Base-by-base conservation (phyloP, 2,888 invertebrate species). In the Noctua comes region DNA sequence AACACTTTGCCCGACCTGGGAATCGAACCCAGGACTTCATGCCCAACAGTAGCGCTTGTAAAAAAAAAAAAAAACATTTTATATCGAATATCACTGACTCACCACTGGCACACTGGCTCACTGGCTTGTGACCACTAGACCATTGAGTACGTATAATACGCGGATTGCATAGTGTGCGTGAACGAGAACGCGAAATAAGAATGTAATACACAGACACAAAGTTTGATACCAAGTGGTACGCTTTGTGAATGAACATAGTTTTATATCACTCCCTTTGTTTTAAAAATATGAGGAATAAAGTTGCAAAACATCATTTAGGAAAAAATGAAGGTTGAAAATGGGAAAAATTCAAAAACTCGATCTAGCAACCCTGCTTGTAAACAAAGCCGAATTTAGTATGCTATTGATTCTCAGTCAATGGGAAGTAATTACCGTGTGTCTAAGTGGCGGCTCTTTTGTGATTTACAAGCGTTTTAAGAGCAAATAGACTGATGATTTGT, bases 381-480 rank as follows among this genome's bases (percentile, higher is more conserved):
- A 84, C 79, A 87, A 78, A 43, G 48, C 21, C 64, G 18, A 79
- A 74, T 84, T 80, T 76, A 73, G 71, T 76, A 65, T 70, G 77
- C 76, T 77, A 77, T 85, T 77, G 72, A 73, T 76, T 76, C 68
- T 59, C 72, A 68, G 68, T 73, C 76, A 83, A 86, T 88, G 75
- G 72, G 66, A 72, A 74, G 71, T 83, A 69, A 85, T 85, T 77
- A 86, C 62, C 73, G 59, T 64, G 62, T 81, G 69, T 68, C 72
- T 64, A 82, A 85, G 40, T 71, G 68, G n/a, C 74, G 73, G 68
- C 10, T 40, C 65, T 74, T 77, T 86, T 31, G 59, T 68, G 54
- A 62, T 74, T 72, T 54, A 74, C 65, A 54, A 27, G 21, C n/a
- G 66, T 73, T 66, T 76, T 59, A 46, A 65, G 54, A 69, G 18